A percentile compares a stretch with the other conserved stretches of the same genome.
Conservation (phyloP, 2,888 invertebrate genomes). For the Spisula subtruncata region DNA sequence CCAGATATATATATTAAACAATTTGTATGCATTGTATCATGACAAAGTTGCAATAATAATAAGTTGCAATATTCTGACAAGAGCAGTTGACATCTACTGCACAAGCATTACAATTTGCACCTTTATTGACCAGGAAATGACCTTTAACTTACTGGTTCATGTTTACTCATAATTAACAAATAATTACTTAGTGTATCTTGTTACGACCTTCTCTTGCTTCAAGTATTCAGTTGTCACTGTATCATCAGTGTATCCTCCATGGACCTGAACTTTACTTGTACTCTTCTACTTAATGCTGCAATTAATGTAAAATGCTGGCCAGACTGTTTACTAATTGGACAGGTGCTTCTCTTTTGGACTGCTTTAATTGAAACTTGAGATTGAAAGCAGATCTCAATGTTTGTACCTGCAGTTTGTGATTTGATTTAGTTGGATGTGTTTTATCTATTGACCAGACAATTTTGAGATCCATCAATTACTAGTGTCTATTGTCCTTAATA, state of each 20-base stretch:
- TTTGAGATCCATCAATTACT: no score
- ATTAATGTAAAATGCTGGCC: background rate
- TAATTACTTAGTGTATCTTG: conserved; percentile 13
- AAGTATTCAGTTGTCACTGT: conserved; percentile 15
- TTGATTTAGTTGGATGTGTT: background rate
- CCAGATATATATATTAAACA: no score
- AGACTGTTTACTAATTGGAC: background rate
- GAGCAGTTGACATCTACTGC: background rate
- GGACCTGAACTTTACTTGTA: background rate
- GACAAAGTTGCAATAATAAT: no score
- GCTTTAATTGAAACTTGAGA: conserved; percentile 7
- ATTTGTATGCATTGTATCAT: no score
- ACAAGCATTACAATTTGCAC: background rate
- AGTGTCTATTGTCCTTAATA: no score
- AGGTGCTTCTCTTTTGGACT: background rate
- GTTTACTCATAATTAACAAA: background rate
- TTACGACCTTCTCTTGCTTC: conserved; percentile 5
- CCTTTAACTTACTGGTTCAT: background rate
- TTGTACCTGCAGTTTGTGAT: background rate
- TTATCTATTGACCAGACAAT: background rate
- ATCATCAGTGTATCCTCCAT: no score
- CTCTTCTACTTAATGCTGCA: background rate
- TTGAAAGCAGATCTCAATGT: background rate
- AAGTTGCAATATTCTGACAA: background rate
- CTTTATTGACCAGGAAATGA: conserved; percentile 20